Base-by-base conservation (phyloP, 2,888 invertebrate genomes). In the Philonicus albiceps region DNA sequence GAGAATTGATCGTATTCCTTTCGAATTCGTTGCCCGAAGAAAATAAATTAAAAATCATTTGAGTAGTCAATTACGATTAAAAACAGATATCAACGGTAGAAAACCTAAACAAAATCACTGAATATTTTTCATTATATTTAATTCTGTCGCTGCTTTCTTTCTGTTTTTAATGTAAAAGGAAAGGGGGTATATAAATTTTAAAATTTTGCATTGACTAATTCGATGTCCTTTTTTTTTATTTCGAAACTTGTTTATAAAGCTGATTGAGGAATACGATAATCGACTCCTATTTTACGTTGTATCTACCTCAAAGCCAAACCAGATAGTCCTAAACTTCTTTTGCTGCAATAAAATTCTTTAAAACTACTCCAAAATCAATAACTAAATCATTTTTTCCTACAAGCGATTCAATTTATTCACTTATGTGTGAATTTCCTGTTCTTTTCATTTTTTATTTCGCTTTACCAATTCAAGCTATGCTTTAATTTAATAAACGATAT, bases 391-490 rank as follows among this genome's bases (percentile, higher is more conserved):
- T n/a, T n/a, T n/a, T 27, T 40, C 27, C n/a, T 43, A 43, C 43
- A 40, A 37, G 43, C 40, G n/a, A 13, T 78, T 43, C 16, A 0
- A n/a, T 8, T 40, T 31, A 64, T 83, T 83, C 83, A 83, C 83
- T 83, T 83, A 37, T 83, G 64, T 83, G 83, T 83, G 83, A 64
- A 83, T 55, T 55, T 83, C 0, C 22, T 11, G 1, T 27, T n/a
- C n/a, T n/a, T n/a, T n/a, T n/a, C n/a, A n/a, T n/a, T 27, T 43
- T 78, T 78, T 31, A 19, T 31, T 74, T 74, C 19, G 74, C 34
- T 34, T 34, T 74, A 34, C 74, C 30, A 74, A 31, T 74, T 73
- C 74, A 74, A 74, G 7, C 72, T 22, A 22, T 64, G 6, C 6
- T 64, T 27, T 27, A 27, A 22, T 64, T 64, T 19, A 74, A 74